Base-by-base conservation (phyloP, 2,797 vertebrate species). In the Notamacropus eugenii region DNA sequence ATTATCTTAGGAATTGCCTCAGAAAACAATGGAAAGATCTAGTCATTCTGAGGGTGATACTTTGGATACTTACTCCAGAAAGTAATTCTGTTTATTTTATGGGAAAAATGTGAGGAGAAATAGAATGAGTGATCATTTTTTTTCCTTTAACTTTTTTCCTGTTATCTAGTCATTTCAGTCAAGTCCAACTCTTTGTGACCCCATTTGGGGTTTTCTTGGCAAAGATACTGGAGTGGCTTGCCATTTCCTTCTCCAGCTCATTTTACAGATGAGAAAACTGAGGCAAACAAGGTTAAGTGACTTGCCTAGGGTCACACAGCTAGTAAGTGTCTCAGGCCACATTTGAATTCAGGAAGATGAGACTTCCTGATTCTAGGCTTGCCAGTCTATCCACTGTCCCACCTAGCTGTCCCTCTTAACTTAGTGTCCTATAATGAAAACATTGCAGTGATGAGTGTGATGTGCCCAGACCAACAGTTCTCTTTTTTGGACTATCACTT, bases 41-140 rank as follows among this genome's bases (percentile, higher is more conserved):
- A 57, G 16, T 93, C 94, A 90, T 55, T 90, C 93, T 95, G 82
- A 91, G 62, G 54, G 56, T 54, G 67, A 10, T 19, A 87, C 54
- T 93, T 90, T 24, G 91, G 74, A 74, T 27, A 29, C 12, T 57
- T 0, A 40, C 4, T 13, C 55, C 90, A 52, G n/a, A 29, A 56
- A 95, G 5, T 31, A 92, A 40, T 94, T 11, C 31, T 93, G 74
- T 91, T 1, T 91, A 96, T 91, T 82, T 93, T 34, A 92, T 96
- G 46, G 46, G 90, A 8, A 82, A 62, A 82, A 82, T 82, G 22
- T 27, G 6, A 82, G 40, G 8, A 82, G 40, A 82, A 46, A 82
- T 82, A 24, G 67, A 82, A 24, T 82, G 40, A 74, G 24, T 13
- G 0, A 74, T 74, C 58, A 62, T 62, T 62, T 40, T 40, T 67